phyloP scores from a whole-genome alignment of 2,888 invertebrate genomes.

The Melanophora roralis region DNA sequence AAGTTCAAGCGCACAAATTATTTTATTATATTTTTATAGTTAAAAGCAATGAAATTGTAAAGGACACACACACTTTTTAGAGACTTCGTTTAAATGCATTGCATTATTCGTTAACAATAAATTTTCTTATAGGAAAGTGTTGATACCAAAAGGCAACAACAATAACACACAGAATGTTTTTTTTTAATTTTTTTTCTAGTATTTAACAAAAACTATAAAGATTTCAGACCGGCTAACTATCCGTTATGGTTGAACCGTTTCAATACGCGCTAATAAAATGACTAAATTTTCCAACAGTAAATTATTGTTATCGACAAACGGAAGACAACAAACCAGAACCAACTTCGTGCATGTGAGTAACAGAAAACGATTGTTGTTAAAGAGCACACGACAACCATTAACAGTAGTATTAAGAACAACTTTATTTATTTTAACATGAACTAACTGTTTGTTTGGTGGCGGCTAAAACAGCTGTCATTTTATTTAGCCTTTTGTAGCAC shows the following conservation, averaged over 20 bases:
- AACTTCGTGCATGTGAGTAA: constrained; percentile 26
- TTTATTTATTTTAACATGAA: neutral
- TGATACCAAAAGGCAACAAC: neutral
- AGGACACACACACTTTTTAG: constrained; percentile 16
- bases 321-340: constrained; percentile 23
- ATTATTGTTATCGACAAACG: constrained; percentile 41
- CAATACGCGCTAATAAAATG: constrained; percentile 69
- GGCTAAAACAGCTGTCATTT: constrained; percentile 48
- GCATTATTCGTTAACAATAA: neutral
- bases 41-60: constrained; percentile 1
- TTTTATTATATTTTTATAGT: neutral
- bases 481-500: constrained; percentile 11
- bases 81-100: neutral
- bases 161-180: neutral
- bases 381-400: constrained; percentile 54
- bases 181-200: constrained; percentile 19
- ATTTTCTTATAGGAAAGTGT: constrained; percentile 38
- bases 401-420: constrained; percentile 12
- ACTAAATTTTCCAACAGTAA: constrained; percentile 66
- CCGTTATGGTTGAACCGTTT: constrained; percentile 65
- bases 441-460: neutral
- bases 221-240: constrained; percentile 35
- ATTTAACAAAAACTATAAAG: constrained; percentile 37
- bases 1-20: neutral
- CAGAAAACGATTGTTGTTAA: constrained; percentile 36